These are phyloP conservation scores for Heliothis peltigera DNA, from an alignment of 2,888 invertebrate species.

Conservation along the genomic window DNA sequence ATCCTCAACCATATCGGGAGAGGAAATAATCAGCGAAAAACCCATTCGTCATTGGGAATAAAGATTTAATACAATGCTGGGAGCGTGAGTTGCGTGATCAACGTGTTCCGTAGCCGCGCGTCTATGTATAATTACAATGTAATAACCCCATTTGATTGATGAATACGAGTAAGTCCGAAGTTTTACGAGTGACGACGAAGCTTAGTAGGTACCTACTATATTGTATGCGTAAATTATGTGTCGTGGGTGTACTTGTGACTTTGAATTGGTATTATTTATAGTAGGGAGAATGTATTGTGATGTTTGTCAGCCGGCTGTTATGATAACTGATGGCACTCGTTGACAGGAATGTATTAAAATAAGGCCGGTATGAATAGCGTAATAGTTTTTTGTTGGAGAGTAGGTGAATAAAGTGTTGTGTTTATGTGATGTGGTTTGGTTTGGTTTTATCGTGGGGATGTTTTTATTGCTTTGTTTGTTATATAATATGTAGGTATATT, in stretches of 20 bases:
- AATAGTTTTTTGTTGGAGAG: slow-evolving; percentile 8
- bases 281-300: slow-evolving; percentile 42
- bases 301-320: slow-evolving; percentile 26
- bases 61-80: slow-evolving; percentile 65
- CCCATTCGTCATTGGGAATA: slow-evolving; percentile 67
- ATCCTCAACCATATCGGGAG: slow-evolving; percentile 52
- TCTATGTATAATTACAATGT: slow-evolving; percentile 67
- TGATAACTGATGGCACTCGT: slow-evolving; percentile 33
- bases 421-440: background rate
- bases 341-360: slow-evolving; percentile 36
- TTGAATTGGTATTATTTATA: slow-evolving; percentile 53
- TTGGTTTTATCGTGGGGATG: background rate
- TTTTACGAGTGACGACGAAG: slow-evolving; percentile 57
- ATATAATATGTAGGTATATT: no score
- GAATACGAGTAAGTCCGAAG: slow-evolving; percentile 68
- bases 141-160: slow-evolving; percentile 80
- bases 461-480: background rate
- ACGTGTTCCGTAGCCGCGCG: slow-evolving; percentile 54
- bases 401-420: slow-evolving; percentile 8
- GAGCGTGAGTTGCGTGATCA: slow-evolving; percentile 65
- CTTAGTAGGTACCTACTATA: slow-evolving; percentile 47
- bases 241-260: slow-evolving; percentile 43
- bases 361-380: slow-evolving; percentile 28
- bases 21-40: slow-evolving; percentile 65
- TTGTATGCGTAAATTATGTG: slow-evolving; percentile 54